Evolutionary conservation across 2,113 vertebrate species (phyloP).

Genomic region (Chaetura pelagica): DNA sequence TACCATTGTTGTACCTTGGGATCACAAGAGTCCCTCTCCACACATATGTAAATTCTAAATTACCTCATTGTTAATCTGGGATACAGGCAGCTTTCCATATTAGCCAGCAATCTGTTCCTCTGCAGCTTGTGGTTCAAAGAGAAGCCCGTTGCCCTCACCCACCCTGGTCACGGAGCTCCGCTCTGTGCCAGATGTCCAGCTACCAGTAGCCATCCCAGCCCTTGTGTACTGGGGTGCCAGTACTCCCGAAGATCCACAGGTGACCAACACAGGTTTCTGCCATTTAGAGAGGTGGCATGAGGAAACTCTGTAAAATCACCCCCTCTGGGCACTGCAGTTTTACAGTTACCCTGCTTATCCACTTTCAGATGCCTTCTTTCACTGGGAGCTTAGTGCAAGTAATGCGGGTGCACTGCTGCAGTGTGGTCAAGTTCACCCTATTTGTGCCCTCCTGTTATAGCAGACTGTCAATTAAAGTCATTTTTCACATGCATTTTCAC

Average conservation of each 20-base stretch:
- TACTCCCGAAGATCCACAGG: background rate
- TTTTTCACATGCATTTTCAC: background rate
- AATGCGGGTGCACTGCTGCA: fast-evolving
- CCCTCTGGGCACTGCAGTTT: fast-evolving
- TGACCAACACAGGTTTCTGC: background rate
- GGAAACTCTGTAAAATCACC: background rate
- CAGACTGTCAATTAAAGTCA: background rate
- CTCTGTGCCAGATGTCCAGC: fast-evolving
- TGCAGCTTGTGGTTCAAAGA: background rate
- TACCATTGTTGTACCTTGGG: slow-evolving; percentile 3
- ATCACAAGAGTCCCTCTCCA: background rate
- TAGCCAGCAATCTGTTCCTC: slow-evolving; percentile 42
- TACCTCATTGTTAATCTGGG: slow-evolving; percentile 49
- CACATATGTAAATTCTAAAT: slow-evolving; percentile 61
- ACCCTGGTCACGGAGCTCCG: fast-evolving
- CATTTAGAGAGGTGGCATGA: background rate
- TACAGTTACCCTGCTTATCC: background rate
- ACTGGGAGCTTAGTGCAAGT: background rate
- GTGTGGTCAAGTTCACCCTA: background rate
- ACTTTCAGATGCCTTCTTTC: background rate
- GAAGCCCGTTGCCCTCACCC: fast-evolving
- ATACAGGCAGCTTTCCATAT: slow-evolving; percentile 42
- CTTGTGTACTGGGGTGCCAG: fast-evolving
- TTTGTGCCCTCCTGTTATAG: background rate
- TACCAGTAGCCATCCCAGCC: background rate